Evolutionary conservation across 1,140 invertebrate species (phyloP).

Genomic region (Procambarus virginalis): DNA sequence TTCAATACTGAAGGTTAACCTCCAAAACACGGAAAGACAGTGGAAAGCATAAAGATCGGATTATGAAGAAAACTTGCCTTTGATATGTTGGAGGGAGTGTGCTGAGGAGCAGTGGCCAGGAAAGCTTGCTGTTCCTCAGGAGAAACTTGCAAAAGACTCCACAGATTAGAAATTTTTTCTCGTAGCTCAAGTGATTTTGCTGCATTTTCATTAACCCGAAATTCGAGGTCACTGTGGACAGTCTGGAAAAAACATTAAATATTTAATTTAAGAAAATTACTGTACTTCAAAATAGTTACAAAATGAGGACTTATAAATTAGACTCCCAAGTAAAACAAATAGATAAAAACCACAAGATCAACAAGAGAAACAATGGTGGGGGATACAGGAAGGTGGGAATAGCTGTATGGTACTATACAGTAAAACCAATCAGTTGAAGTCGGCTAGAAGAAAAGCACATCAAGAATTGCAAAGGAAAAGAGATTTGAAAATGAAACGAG

Average conservation of each 20-base stretch:
- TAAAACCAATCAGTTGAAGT: too few relatives aligned
- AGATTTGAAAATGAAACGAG: too few relatives aligned
- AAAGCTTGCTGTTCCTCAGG: conserved; percentile 46
- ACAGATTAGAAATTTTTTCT: conserved; percentile 32
- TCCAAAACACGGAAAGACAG: too few relatives aligned
- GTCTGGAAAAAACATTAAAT: not conserved
- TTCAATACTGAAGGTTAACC: too few relatives aligned
- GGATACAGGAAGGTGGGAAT: too few relatives aligned
- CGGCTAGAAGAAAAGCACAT: too few relatives aligned
- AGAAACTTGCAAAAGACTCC: conserved; percentile 31
- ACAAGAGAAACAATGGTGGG: too few relatives aligned
- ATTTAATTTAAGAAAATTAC: not conserved
- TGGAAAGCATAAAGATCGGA: not conserved
- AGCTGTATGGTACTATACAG: too few relatives aligned
- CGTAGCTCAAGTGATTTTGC: conserved; percentile 43
- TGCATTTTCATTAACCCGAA: conserved; percentile 34
- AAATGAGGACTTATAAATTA: too few relatives aligned
- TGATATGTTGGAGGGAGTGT: conserved; percentile 53
- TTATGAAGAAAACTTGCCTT: conserved; percentile 13
- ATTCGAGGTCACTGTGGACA: conserved; percentile 57
- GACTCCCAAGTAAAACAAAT: too few relatives aligned
- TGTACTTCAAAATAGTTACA: not conserved
- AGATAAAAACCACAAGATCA: too few relatives aligned
- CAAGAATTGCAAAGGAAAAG: too few relatives aligned
- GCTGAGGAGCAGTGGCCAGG: conserved; percentile 51